Evolutionary conservation across 1,140 invertebrate species (phyloP).

Genomic region (Platyura marginata): DNA sequence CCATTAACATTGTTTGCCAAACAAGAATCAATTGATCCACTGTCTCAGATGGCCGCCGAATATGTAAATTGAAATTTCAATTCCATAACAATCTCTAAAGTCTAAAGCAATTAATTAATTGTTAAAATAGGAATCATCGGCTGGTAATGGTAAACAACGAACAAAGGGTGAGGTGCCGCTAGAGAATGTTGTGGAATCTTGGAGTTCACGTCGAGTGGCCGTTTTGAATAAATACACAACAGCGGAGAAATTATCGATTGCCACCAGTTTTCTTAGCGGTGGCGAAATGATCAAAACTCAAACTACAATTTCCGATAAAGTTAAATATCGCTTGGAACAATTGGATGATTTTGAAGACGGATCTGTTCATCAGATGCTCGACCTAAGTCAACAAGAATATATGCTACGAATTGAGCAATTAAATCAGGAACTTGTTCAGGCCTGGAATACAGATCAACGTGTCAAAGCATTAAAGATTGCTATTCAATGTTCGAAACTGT

Average conservation of each 20-base stretch:
- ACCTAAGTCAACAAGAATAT: slow-evolving; percentile 84
- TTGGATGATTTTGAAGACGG: slow-evolving; percentile 89
- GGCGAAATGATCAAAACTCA: slow-evolving; percentile 67
- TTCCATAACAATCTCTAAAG: slow-evolving; percentile 2
- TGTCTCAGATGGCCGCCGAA: slow-evolving; percentile 41
- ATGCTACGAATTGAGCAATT: slow-evolving; percentile 72
- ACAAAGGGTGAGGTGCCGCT: slow-evolving; percentile 19
- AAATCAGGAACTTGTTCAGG: slow-evolving; percentile 70
- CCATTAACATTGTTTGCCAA: slow-evolving; percentile 50
- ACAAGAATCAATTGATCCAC: slow-evolving; percentile 37
- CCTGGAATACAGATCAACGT: slow-evolving; percentile 85
- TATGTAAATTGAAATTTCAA: slow-evolving; percentile 24
- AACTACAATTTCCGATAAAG: slow-evolving; percentile 67
- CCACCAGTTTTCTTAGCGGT: slow-evolving; percentile 67
- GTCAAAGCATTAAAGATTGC: slow-evolving; percentile 94
- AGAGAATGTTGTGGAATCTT: slow-evolving; percentile 45
- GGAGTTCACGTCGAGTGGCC: slow-evolving; percentile 44
- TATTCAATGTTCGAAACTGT: slow-evolving; percentile 87
- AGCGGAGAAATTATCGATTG: slow-evolving; percentile 74
- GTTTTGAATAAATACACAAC: slow-evolving; percentile 83
- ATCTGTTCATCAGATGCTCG: slow-evolving; percentile 68
- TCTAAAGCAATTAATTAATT: background rate
- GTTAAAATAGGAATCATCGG: background rate
- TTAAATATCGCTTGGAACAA: slow-evolving; percentile 79
- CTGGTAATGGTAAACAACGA: slow-evolving; percentile 6